Base-by-base conservation (phyloP, 2,113 vertebrate species). In the Cyprinodon tularosa region DNA sequence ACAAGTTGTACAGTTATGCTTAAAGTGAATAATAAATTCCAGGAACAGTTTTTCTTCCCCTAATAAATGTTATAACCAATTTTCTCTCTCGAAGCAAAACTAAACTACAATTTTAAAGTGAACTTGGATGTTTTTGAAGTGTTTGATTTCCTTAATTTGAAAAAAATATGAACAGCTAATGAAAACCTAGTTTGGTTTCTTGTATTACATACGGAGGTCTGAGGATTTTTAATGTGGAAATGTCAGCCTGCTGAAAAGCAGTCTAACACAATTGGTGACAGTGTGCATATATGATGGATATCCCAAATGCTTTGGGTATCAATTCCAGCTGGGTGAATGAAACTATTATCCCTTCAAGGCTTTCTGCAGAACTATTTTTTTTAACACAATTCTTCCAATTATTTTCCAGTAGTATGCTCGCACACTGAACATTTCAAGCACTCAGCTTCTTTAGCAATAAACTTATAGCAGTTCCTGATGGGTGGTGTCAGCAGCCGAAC, bases 1-100 rank as follows among this genome's bases (percentile, higher is more conserved):
- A 95, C 91, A 90, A 95, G 93, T 95, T 96, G 96, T 94, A 93
- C 95, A 96, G 95, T 96, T 94, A 71, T 88, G 92, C 90, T 86
- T 90, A 93, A 86, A 91, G 86, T 91, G 91, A 90, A 92, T 89
- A 93, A 93, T 91, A 93, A 93, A 94, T 90, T 68, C 84, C 80
- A 88, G 82, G 88, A 92, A 92, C 87, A 12, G 0, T 77, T 82
- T 76, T 71, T 47, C 20, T 3, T 38, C 50, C 64, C 63, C 64
- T 50, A 66, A 29, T 89, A 75, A 82, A 67, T 67, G 44, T 38
- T 62, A 14, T 77, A 29, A 29, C 29, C 29, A 29, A 29, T 29
- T 29, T 29, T 29, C 29, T 29, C 29, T 29, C 29, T 29, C 29
- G 42, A 57, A n/a, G 20, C 8, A 57, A n/a, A n/a, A 9, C 48